Base-by-base conservation (phyloP, 1,140 invertebrate genomes). In the Zaprionus gabonicus region DNA sequence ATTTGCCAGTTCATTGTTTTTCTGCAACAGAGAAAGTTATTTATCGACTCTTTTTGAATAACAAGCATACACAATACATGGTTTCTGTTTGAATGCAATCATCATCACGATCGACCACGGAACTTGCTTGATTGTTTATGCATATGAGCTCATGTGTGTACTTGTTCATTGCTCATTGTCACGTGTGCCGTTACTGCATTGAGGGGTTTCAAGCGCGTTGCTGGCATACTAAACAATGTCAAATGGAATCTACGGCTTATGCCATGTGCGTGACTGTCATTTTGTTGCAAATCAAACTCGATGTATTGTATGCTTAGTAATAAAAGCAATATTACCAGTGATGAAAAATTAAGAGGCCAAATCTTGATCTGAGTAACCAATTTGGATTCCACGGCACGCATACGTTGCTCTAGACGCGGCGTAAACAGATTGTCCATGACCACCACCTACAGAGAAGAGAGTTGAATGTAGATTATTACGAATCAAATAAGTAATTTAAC, bases 341-440 rank as follows among this genome's bases (percentile, higher is more conserved):
- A 92, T 15, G 91, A 90, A 74, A 93, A 92, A 56, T 92, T 92
- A 1, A 92, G 67, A 1, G 92, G 92, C 92, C 92, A 93, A 3
- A 82, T 71, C 55, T 92, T 91, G 10, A 91, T 92, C 2, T 92
- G 91, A 3, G 92, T 62, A 20, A 93, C 84, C 12, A 94, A 85
- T 78, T 94, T 97, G 53, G 97, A 96, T 27, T 95, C 94, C 36
- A 98, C 97, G 71, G 96, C 93, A 78, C 96, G 96, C 36, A 98
- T 92, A 5, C 96, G 96, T 23, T 95, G 93, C 82, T 95, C 96
- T 38, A 98, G 93, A 91, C 96, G 96, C 23, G 95, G 72, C 17
- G 94, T 94, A 76, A 96, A 96, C 5, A 96, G 88, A 56, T 95
- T 95, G 0, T 94, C 93, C 44, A 93, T 93, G 28, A 93, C 80